Base-by-base conservation (phyloP, 1,140 invertebrate genomes). In the Drosophila sp. region DNA sequence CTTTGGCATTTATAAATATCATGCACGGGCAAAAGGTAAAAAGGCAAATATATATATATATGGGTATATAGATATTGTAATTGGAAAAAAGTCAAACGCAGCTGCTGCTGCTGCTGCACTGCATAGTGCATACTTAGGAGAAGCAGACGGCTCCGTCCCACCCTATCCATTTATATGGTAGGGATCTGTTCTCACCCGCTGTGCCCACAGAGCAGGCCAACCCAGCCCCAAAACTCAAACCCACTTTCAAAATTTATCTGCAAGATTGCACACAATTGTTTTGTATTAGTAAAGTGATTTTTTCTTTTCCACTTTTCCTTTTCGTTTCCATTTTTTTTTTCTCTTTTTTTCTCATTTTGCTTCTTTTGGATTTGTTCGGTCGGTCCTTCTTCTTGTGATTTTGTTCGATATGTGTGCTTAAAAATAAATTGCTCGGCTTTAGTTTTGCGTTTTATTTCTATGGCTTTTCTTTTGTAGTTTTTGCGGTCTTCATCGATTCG, bases 261-360 rank as follows among this genome's bases (percentile, higher is more conserved):
- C 71, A 71, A 90, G 84, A 89, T 89, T 89, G 85, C 80, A 80
- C 77, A 89, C 85, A 89, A 89, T 89, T 84, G 84, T 90, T 90
- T 84, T 72, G 85, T 90, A 77, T 77, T 80, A 76, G 79, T 66
- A 67, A 54, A 71, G 76, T 76, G 79, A 75, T 73, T 80, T 80
- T 65, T 68, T 76, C 57, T 72, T 79, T 58, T 11, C 56, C 44
- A 50, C 32, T 65, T 64, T 50, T 64, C 27, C 23, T 38, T 35
- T 47, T 23, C n/a, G 11, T 44, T 47, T 23, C 6, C 6, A 2
- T 23, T 25, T 23, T 47, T 4, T 17, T 17, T 41, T 17, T 23
- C n/a, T 60, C 54, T 38, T 64, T 32, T 64, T 56, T 68, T 65
- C 54, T 40, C 25, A 47, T 70, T 65, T 41, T 29, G 41, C 44